These are phyloP conservation scores for Drosophila heteroneura DNA, from an alignment of 2,888 invertebrate species.

Conservation along the genomic window DNA sequence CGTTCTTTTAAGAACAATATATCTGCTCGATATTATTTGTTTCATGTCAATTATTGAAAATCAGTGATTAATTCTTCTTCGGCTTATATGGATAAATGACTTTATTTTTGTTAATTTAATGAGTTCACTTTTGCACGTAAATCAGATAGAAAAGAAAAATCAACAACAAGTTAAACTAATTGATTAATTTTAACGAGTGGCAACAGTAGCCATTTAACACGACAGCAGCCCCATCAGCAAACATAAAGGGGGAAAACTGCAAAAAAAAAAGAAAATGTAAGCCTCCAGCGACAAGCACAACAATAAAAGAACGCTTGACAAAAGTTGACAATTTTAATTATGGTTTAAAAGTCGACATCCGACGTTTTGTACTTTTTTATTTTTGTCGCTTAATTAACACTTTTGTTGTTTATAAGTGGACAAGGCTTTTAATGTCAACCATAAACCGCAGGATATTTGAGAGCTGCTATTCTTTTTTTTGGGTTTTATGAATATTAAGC, in stretches of 20 bases:
- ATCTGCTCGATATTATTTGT: not conserved
- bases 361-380: constrained; percentile 39
- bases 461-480: constrained; percentile 10
- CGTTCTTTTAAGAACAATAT: not conserved
- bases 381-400: constrained; percentile 70
- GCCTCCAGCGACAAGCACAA: constrained; percentile 40
- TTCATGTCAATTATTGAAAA: not conserved
- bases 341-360: constrained; percentile 53
- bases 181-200: constrained; percentile 66
- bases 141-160: constrained; percentile 16
- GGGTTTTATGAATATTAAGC: constrained; percentile 57
- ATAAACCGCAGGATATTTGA: constrained; percentile 41
- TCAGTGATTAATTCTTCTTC: not conserved
- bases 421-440: constrained; percentile 56
- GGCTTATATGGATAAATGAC: not conserved
- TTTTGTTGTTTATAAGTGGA: constrained; percentile 28
- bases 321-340: constrained; percentile 73
- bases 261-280: constrained; percentile 63
- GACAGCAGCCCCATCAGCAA: constrained; percentile 13
- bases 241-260: constrained; percentile 18
- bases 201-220: constrained; percentile 44
- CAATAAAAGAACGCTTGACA: constrained; percentile 28
- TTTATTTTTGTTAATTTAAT: not conserved
- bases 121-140: constrained; percentile 18
- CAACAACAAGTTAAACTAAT: constrained; percentile 53